Base-by-base conservation (phyloP, 2,888 invertebrate genomes). In the Leptinotarsa rubiginosa region DNA sequence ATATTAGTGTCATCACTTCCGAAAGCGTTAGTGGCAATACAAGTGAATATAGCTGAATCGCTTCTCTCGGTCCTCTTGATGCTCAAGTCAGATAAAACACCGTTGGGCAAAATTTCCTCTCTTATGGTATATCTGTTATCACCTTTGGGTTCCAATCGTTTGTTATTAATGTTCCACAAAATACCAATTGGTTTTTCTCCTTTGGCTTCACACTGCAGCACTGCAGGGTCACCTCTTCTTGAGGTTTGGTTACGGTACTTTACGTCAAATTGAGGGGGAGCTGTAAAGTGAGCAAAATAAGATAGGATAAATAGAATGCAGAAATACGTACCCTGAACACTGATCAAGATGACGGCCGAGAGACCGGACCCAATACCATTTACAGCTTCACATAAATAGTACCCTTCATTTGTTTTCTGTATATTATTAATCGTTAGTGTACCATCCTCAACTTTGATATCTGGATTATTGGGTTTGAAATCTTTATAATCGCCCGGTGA, bases 111-210 rank as follows among this genome's bases (percentile, higher is more conserved):
- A 83, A 96, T 96, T 88, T 97, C 96, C 88, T 96, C 96, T 84
- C 95, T 91, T 79, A 95, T 95, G 13, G 95, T 95, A 87, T 95
- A 95, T 68, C 95, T 92, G 69, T 95, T 95, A 86, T 97, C 96
- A 84, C 96, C 96, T 88, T 96, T 96, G 69, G 96, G 94, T 88
- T 97, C 97, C 80, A 97, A 89, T 47, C 96, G 93, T 88, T 96
- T 96, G 89, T 96, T 96, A 89, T 97, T 96, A 92, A 96, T 96
- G 89, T 96, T 96, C 97, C 97, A 97, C 78, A 96, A 90, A 79
- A 97, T 96, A 81, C 96, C 96, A 87, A 97, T 97, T 49, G 97
- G 97, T 91, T 96, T 96, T 88, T 97, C 97, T 80, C 97, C 97
- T 87, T 96, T 96, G 49, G 97, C 96, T 89, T 96, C 96, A 87